Evolutionary conservation across 2,113 vertebrate species (phyloP).

Genomic region (Bostrychus sinensis): DNA sequence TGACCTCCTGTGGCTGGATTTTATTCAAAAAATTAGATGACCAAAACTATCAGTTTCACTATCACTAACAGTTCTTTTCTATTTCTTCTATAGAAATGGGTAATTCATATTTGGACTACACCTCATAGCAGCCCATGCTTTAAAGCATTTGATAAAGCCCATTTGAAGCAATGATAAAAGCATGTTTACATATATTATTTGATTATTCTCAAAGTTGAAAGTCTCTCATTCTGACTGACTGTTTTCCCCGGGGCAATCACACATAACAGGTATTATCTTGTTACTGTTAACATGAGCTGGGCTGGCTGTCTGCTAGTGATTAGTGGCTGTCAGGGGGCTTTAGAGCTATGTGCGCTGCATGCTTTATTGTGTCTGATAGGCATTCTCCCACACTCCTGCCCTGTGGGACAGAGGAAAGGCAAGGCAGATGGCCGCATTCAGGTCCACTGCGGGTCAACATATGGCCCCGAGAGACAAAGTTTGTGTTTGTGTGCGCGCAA

Average conservation of each 20-base stretch:
- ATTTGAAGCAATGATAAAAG: not conserved
- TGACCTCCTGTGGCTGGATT: too few species aligned
- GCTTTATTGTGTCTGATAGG: conserved; percentile 58
- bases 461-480: conserved; percentile 67
- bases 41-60: too few species aligned
- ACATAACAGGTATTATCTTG: conserved; percentile 52
- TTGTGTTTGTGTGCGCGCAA: conserved; percentile 51
- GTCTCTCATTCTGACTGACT: conserved; percentile 7
- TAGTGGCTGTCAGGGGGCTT: conserved; percentile 62
- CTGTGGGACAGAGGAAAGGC: conserved; percentile 63
- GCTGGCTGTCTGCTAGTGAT: conserved; percentile 53
- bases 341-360: conserved; percentile 47
- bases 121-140: too few species aligned
- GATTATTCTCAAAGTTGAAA: not conserved
- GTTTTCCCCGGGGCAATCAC: conserved; percentile 23
- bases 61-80: too few species aligned
- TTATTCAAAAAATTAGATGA: too few species aligned
- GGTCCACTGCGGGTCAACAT: conserved; percentile 69
- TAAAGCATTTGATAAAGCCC: not conserved
- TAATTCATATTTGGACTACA: not conserved
- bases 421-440: conserved; percentile 77
- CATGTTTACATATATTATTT: not conserved
- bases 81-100: too few species aligned
- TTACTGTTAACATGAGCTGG: conserved; percentile 62
- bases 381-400: conserved; percentile 73